phyloP scores from a whole-genome alignment of 2,888 invertebrate species.

The Leptopilina drosophilae region DNA sequence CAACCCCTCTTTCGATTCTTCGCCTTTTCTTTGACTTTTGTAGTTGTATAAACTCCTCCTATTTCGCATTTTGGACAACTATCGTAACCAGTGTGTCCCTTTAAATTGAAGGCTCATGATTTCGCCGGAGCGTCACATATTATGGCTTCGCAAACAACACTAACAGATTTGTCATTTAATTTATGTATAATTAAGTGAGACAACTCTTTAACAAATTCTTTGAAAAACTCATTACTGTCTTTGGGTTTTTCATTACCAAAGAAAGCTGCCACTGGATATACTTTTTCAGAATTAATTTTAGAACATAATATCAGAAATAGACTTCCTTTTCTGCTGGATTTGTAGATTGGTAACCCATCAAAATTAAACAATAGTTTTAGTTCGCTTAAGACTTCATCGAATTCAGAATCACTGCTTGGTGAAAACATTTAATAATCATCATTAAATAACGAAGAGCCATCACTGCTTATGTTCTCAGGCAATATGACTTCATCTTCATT shows the following conservation, averaged over 20 bases:
- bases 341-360: conserved; percentile 22
- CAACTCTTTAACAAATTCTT: conserved; percentile 49
- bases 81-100: conserved; percentile 48
- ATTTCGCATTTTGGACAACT: conserved; percentile 49
- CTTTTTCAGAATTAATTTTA: conserved; percentile 25
- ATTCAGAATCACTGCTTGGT: too few species aligned
- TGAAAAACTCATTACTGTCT: conserved; percentile 45
- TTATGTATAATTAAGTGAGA: neutral
- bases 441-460: too few species aligned
- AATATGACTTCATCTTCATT: too few species aligned
- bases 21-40: too few species aligned
- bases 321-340: neutral
- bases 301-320: conserved; percentile 53
- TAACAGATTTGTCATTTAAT: conserved; percentile 32
- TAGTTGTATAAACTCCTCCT: conserved; percentile 43
- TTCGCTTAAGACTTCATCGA: neutral
- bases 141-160: conserved; percentile 49
- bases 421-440: too few species aligned
- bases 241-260: conserved; percentile 48
- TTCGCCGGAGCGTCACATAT: conserved; percentile 36
- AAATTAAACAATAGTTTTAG: conserved; percentile 32
- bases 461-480: too few species aligned
- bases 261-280: conserved; percentile 48
- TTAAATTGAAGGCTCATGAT: conserved; percentile 42
- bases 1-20: neutral